Percentiles rank a stretch among this genome's conserved stretches.
These are phyloP conservation scores for Lepidothrix coronata DNA, from an alignment of 2,113 vertebrate genomes.

Conservation along the genomic window DNA sequence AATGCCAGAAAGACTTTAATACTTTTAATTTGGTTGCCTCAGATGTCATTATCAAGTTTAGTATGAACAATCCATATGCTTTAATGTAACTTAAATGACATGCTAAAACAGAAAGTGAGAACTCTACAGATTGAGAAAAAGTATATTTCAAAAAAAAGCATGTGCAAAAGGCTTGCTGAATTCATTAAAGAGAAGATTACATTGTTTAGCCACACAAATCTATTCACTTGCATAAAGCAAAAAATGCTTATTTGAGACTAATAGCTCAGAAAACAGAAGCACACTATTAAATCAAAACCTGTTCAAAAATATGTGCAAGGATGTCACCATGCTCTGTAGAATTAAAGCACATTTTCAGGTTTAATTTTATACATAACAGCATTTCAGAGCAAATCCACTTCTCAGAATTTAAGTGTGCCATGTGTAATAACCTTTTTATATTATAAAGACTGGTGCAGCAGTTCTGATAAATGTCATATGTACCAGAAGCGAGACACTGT, in stretches of 20 bases:
- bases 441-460: neutral
- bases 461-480: accelerated
- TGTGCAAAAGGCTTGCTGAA: neutral
- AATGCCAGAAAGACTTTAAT: neutral
- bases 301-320: neutral
- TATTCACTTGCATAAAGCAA: neutral
- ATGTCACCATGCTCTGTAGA: neutral
- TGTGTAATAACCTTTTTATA: accelerated
- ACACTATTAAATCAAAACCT: neutral
- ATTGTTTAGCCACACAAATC: neutral
- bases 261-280: neutral
- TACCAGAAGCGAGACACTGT: neutral
- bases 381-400: neutral
- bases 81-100: neutral
- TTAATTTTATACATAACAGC: neutral
- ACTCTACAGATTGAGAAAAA: neutral
- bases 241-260: neutral
- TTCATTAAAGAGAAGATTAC: neutral
- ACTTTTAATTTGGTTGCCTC: neutral
- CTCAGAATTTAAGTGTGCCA: neutral
- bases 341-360: neutral
- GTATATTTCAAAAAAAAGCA: neutral
- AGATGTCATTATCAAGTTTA: neutral
- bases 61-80: neutral
- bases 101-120: neutral